Evolutionary conservation across 2,888 invertebrate species (phyloP).

Genomic region (Eudemis profundana): DNA sequence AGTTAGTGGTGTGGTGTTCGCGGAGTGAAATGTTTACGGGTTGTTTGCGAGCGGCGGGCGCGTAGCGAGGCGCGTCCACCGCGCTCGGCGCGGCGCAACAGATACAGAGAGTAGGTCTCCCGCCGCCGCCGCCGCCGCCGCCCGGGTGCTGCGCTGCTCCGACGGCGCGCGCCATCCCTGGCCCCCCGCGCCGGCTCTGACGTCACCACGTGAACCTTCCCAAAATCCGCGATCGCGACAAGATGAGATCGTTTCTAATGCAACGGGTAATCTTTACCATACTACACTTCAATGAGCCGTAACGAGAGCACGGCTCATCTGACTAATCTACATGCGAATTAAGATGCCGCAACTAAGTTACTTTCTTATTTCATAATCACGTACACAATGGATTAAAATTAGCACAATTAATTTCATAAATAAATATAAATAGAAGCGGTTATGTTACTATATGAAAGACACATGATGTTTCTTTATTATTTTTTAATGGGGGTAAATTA

Average conservation of each 20-base stretch:
- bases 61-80: slow-evolving; percentile 66
- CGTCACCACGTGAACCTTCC: slow-evolving; percentile 77
- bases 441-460: no score
- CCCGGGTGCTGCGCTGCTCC: slow-evolving; percentile 53
- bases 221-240: slow-evolving; percentile 62
- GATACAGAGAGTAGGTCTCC: slow-evolving; percentile 56
- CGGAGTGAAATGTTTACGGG: slow-evolving; percentile 74
- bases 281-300: slow-evolving; percentile 31
- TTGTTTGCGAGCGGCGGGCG: slow-evolving; percentile 62
- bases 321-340: slow-evolving; percentile 32
- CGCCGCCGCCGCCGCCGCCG: slow-evolving; percentile 53
- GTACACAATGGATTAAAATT: not conserved
- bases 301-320: slow-evolving; percentile 22
- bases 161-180: slow-evolving; percentile 66
- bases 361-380: slow-evolving; percentile 20
- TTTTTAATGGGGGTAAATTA: no score
- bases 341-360: slow-evolving; percentile 13
- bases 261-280: slow-evolving; percentile 58
- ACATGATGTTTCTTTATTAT: no score
- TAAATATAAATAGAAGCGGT: no score
- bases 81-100: slow-evolving; percentile 77
- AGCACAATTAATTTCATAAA: no score
- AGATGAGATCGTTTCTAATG: slow-evolving; percentile 63
- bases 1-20: slow-evolving; percentile 48
- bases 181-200: slow-evolving; percentile 62